Evolutionary conservation across 2,797 vertebrate genomes (phyloP), one percentile per base, ranked within the genome.

Genomic region (Falco concolor): DNA sequence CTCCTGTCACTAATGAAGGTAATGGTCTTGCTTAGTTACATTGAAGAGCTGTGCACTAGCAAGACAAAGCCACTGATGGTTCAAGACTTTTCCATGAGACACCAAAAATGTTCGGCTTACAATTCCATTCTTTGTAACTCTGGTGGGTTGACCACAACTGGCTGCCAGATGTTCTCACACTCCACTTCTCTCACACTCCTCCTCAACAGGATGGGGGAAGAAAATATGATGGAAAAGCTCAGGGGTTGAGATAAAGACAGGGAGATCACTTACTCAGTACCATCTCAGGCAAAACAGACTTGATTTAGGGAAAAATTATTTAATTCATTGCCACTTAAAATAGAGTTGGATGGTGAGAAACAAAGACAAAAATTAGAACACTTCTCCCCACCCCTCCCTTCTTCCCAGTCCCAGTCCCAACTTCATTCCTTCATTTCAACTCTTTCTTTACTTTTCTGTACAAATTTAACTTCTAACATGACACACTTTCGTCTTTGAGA

Each of bases 241-340:
- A 44, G 6, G 24, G 12, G 8, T 22, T 1, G 1, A 73, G 12
- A 77, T 14, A 59, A 63, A 76, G 32, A 70, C 32, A 83, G 18
- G 45, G 22, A 84, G 19, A 70, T 44, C 34, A 40, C 10, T 54
- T 77, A 27, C 0, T 4, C 73, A 12, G 3, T 70, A 67, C 8
- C 0, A 0, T 52, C 47, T 50, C 0, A 3, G 7, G 42, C 42
- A 76, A 88, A 80, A 38, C 2, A 13, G 28, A 69, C 27, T 63
- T 80, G 16, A 73, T 45, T 38, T 53, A 5, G 14, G 14, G 28
- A 73, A 76, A 85, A 78, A 8, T 19, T 16, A n/a, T 40, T 63
- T 80, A 53, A n/a, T 40, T 63, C 77, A 56, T 8, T 79, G 20
- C 3, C 13, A 52, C 40, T 53, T 89, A 47, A 68, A 86, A 42